These are phyloP conservation scores for Toxotes jaculatrix DNA, from an alignment of 2,113 vertebrate genomes.

Conservation along the genomic window DNA sequence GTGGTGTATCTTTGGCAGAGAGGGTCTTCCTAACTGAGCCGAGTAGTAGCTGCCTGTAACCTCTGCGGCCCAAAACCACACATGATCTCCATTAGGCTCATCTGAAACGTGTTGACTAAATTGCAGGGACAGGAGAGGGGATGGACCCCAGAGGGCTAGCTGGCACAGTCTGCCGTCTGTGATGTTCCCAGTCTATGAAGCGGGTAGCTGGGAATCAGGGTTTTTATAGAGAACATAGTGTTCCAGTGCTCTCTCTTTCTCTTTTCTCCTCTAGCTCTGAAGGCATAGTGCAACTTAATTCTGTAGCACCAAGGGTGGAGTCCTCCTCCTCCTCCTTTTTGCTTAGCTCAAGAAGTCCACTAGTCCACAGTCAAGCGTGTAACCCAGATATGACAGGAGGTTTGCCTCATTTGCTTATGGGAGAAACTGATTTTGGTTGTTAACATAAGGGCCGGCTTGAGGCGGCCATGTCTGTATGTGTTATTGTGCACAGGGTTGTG, in stretches of 20 bases:
- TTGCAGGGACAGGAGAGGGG: slow-evolving; percentile 77
- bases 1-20: slow-evolving; percentile 75
- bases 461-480: slow-evolving; percentile 60
- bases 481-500: slow-evolving; percentile 39
- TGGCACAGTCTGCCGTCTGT: slow-evolving; percentile 71
- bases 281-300: slow-evolving; percentile 48
- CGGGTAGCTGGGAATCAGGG: slow-evolving; percentile 68
- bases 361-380: slow-evolving; percentile 87
- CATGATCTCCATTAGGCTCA: slow-evolving; percentile 83
- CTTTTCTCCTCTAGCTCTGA: slow-evolving; percentile 51
- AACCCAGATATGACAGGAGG: slow-evolving; percentile 82
- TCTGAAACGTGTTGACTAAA: slow-evolving; percentile 83
- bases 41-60: slow-evolving; percentile 72
- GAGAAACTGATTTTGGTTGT: slow-evolving; percentile 83
- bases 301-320: slow-evolving; percentile 62
- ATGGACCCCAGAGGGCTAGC: slow-evolving; percentile 77
- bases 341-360: slow-evolving; percentile 79
- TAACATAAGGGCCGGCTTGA: slow-evolving; percentile 72
- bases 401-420: slow-evolving; percentile 83
- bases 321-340: slow-evolving; percentile 58
- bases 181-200: slow-evolving; percentile 74
- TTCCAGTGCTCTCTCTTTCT: slow-evolving; percentile 60
- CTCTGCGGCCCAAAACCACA: slow-evolving; percentile 77
- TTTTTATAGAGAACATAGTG: slow-evolving; percentile 81
- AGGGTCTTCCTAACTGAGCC: slow-evolving; percentile 70